Percentiles rank a stretch among this genome's conserved stretches.
Conservation (phyloP, 2,888 invertebrate genomes). For the Zootermopsis nevadensis region DNA sequence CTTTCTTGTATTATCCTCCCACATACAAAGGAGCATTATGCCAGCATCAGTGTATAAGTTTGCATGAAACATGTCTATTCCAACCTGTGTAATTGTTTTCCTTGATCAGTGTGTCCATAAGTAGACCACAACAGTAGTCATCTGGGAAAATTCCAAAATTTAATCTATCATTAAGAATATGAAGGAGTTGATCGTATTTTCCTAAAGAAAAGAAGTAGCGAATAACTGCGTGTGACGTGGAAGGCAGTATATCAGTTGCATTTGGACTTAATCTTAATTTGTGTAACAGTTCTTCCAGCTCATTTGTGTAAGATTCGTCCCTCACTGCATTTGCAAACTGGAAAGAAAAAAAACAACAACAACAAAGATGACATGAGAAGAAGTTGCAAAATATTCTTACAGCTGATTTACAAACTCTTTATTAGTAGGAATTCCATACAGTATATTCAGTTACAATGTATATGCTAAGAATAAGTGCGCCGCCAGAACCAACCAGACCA, state of each 20-base stretch:
- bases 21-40: no score
- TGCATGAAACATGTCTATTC: no score
- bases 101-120: conserved; percentile 83
- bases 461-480: no score
- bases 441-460: no score
- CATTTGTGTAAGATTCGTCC: conserved; percentile 71
- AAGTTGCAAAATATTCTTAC: not conserved
- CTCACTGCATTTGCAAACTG: conserved; percentile 76
- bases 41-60: no score
- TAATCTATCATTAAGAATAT: conserved; percentile 81
- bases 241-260: conserved; percentile 77
- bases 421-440: conserved; percentile 20
- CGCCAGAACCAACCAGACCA: no score
- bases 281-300: conserved; percentile 77
- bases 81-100: conserved; percentile 69
- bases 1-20: not conserved
- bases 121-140: conserved; percentile 78
- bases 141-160: conserved; percentile 95
- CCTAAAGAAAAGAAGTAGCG: conserved; percentile 69
- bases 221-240: conserved; percentile 85
- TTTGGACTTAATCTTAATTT: conserved; percentile 79
- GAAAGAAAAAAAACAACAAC: conserved; percentile 48
- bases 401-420: not conserved
- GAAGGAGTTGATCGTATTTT: conserved; percentile 73
- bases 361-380: not conserved